Conservation (phyloP, 2,797 vertebrate species). For the Typhlichthys eigenmanni region DNA sequence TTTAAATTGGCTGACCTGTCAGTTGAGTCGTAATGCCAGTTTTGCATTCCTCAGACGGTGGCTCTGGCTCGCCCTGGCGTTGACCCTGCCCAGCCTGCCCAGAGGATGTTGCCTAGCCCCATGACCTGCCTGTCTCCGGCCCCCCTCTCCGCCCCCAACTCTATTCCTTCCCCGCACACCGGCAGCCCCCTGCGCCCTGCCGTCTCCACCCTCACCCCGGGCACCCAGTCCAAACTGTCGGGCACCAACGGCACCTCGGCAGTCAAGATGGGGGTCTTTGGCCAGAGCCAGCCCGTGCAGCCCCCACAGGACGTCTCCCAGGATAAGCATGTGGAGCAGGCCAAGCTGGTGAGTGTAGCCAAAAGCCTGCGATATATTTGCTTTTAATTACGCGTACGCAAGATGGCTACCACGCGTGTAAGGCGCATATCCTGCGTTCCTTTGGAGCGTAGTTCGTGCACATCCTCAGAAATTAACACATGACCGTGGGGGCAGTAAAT, state of each 20-base stretch:
- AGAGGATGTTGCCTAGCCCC: conserved; percentile 81
- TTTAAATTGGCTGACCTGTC: too few species aligned
- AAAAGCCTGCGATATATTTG: too few species aligned
- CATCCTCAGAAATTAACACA: too few species aligned
- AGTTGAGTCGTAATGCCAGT: not conserved
- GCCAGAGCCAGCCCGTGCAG: conserved; percentile 71
- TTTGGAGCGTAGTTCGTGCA: too few species aligned
- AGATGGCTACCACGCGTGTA: too few species aligned
- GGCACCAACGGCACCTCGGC: conserved; percentile 79
- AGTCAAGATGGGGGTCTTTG: conserved; percentile 78
- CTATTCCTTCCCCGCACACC: conserved; percentile 69
- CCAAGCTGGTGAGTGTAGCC: conserved; percentile 81
- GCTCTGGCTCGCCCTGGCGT: conserved; percentile 79
- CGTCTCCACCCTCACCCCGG: conserved; percentile 72
- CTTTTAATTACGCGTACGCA: too few species aligned
- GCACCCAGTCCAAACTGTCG: conserved; percentile 82
- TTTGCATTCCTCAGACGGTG: conserved; percentile 75
- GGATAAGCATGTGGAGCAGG: conserved; percentile 89
- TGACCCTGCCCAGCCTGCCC: conserved; percentile 78
- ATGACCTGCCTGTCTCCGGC: conserved; percentile 74
- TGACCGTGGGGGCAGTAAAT: too few species aligned
- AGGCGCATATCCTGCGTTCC: too few species aligned
- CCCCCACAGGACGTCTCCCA: conserved; percentile 82
- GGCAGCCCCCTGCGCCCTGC: conserved; percentile 76
- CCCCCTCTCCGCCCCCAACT: conserved; percentile 65